These are phyloP conservation scores for Lathronympha strigana DNA, from an alignment of 2,888 invertebrate species.

Conservation along the genomic window DNA sequence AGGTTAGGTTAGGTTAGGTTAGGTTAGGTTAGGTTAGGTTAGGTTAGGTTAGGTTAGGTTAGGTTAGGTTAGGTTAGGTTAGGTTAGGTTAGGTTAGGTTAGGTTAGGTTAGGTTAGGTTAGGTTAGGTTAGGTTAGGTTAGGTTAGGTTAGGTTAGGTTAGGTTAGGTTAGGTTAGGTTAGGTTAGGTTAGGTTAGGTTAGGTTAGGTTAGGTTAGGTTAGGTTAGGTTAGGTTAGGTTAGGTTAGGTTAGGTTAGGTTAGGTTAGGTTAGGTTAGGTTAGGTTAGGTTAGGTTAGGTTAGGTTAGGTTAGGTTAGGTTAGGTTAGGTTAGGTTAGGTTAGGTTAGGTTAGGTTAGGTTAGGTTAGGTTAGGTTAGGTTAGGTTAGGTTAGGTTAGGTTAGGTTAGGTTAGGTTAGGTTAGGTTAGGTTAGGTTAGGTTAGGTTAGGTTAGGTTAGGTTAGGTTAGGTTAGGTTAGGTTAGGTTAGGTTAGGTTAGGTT, in stretches of 20 bases:
- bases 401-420: conserved; percentile 6
- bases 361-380: conserved; percentile 6
- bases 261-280: conserved; percentile 6
- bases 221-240: conserved; percentile 6
- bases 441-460: conserved; percentile 6
- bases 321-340: conserved; percentile 6
- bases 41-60: conserved; percentile 7
- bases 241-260: conserved; percentile 6
- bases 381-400: conserved; percentile 6
- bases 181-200: conserved; percentile 6
- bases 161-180: conserved; percentile 6
- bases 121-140: conserved; percentile 6
- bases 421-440: conserved; percentile 6
- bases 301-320: conserved; percentile 6
- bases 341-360: conserved; percentile 6
- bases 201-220: conserved; percentile 6
- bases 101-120: conserved; percentile 16
- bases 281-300: conserved; percentile 6
- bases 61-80: conserved; percentile 16
- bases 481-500: conserved; percentile 6
- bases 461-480: conserved; percentile 6
- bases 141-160: conserved; percentile 6
- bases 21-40: conserved; percentile 8
- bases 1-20: conserved; percentile 14
- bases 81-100: conserved; percentile 16